Conservation (phyloP, 2,888 invertebrate genomes). For the Tuberolachnus salignus region DNA sequence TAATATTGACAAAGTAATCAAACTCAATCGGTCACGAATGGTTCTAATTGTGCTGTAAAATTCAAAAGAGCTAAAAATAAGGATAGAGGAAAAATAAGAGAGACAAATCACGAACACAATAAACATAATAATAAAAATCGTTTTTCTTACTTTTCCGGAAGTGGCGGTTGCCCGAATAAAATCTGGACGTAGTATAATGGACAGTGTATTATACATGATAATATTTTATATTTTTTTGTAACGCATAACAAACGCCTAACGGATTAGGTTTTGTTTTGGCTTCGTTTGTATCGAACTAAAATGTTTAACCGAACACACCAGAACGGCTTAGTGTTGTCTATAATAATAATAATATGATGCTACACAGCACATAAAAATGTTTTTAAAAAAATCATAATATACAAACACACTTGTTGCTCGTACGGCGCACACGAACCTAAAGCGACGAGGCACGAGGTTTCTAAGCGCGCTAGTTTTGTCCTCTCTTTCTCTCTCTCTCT, state of each 20-base stretch:
- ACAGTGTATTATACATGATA: too few relatives aligned
- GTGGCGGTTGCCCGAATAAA: too few relatives aligned
- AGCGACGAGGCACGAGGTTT: slow-evolving; percentile 25
- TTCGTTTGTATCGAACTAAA: slow-evolving; percentile 26
- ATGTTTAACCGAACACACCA: not conserved
- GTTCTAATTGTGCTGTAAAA: not conserved
- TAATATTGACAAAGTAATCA: not conserved
- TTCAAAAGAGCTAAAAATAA: not conserved
- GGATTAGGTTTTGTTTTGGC: not conserved
- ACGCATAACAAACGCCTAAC: not conserved
- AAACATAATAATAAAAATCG: not conserved
- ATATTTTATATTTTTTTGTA: too few relatives aligned
- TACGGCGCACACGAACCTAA: slow-evolving; percentile 14
- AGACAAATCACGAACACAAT: not conserved
- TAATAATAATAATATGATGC: not conserved
- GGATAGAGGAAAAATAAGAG: too few relatives aligned
- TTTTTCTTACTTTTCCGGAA: not conserved
- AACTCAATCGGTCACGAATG: not conserved
- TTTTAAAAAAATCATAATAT: not conserved
- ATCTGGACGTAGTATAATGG: too few relatives aligned
- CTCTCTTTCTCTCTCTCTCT: slow-evolving; percentile 11
- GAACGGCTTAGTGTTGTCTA: slow-evolving; percentile 8
- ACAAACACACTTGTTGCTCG: slow-evolving; percentile 47
- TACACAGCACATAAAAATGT: not conserved
- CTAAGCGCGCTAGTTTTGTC: not conserved